phyloP scores from a whole-genome alignment of 2,797 vertebrate genomes.

The Miichthys miiuy region DNA sequence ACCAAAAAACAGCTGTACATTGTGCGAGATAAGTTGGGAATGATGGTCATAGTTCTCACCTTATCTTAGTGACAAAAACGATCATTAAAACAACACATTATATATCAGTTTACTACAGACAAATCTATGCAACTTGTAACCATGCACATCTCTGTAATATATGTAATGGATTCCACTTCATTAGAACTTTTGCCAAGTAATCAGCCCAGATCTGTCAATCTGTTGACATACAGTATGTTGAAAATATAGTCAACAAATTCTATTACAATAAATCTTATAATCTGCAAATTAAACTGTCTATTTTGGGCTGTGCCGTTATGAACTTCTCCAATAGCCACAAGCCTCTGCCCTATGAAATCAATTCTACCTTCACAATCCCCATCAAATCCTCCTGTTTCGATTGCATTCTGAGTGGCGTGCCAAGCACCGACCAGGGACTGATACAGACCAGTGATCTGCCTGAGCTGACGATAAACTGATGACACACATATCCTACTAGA shows the following conservation, averaged over 20 bases:
- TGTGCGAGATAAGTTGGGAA: background rate
- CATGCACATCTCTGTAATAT: background rate
- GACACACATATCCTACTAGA: background rate
- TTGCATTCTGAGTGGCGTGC: background rate
- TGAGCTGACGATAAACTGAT: background rate
- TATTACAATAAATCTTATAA: background rate
- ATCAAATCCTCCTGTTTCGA: conserved; percentile 19
- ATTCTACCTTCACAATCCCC: conserved; percentile 2
- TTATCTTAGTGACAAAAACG: background rate
- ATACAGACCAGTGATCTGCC: background rate
- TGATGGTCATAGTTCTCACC: background rate
- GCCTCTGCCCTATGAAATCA: background rate
- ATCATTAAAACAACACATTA: too few relatives aligned
- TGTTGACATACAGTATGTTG: background rate
- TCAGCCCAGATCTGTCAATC: background rate
- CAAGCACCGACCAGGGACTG: background rate
- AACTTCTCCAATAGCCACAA: background rate
- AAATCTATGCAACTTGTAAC: background rate
- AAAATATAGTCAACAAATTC: background rate
- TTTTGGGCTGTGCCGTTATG: background rate
- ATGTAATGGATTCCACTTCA: background rate
- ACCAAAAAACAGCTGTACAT: background rate
- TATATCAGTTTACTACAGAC: too few relatives aligned
- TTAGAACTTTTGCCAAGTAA: background rate
- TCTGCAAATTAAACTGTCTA: background rate